These are phyloP conservation scores for Girardinichthys multiradiatus DNA, from an alignment of 2,113 vertebrate genomes.

Conservation along the genomic window DNA sequence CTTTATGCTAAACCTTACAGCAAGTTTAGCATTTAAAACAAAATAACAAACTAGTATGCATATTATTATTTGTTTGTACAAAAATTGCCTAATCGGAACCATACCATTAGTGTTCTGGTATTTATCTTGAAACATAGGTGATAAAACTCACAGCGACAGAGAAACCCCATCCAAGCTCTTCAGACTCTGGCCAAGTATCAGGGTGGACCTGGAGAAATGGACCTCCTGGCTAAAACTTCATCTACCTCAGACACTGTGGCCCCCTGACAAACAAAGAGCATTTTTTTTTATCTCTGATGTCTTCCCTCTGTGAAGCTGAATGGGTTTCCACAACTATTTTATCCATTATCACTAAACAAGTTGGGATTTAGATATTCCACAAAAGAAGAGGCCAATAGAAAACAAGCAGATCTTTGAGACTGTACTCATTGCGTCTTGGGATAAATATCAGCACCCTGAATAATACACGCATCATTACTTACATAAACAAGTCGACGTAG, in stretches of 20 bases:
- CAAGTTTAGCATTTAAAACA: no score
- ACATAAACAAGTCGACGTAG: conserved; percentile 71
- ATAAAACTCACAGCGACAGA: neutral
- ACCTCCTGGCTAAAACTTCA: conserved; percentile 1
- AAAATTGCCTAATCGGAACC: neutral
- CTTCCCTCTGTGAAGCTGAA: neutral
- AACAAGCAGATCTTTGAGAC: no score
- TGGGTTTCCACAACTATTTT: no score
- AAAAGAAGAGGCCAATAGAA: neutral
- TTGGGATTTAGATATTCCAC: neutral
- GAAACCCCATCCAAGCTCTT: neutral
- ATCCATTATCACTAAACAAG: no score
- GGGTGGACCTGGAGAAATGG: neutral
- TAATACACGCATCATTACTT: conserved; percentile 48
- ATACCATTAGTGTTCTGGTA: neutral
- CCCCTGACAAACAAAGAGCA: neutral
- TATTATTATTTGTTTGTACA: no score
- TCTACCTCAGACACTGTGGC: neutral
- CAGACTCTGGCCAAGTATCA: neutral
- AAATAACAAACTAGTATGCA: no score
- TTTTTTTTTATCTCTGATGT: neutral
- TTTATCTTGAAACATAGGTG: neutral
- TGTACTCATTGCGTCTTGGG: neutral
- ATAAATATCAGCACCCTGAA: neutral
- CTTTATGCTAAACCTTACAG: no score